Evolutionary conservation across 2,113 vertebrate genomes (phyloP).

Genomic region (Physeter macrocephalus): DNA sequence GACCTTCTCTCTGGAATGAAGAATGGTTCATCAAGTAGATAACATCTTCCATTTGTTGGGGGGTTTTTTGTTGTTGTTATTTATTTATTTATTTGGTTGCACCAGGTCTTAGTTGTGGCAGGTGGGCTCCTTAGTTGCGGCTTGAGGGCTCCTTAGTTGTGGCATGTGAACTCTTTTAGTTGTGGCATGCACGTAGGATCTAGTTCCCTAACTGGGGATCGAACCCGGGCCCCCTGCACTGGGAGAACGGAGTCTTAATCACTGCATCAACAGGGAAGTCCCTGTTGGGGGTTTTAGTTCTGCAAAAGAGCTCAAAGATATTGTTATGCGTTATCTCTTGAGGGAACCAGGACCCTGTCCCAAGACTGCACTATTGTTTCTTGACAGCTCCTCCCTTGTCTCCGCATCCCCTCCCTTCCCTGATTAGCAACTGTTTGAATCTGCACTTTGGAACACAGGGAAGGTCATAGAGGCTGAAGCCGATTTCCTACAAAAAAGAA

Average conservation of each 20-base stretch:
- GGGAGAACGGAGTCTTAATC: too few species aligned
- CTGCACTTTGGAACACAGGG: neutral
- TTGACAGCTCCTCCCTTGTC: neutral
- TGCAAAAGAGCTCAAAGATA: neutral
- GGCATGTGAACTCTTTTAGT: too few species aligned
- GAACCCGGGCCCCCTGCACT: too few species aligned
- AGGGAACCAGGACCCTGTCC: neutral
- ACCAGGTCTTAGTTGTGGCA: too few species aligned
- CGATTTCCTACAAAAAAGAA: neutral
- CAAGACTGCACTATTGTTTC: neutral
- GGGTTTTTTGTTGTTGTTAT: too few species aligned
- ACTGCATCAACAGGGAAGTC: too few species aligned
- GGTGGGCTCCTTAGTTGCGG: too few species aligned
- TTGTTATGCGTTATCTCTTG: neutral
- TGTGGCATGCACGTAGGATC: too few species aligned
- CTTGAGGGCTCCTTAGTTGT: too few species aligned
- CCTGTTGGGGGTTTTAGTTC: neutral
- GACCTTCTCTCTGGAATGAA: neutral
- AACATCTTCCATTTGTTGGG: neutral
- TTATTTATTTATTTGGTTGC: too few species aligned
- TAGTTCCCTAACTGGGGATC: too few species aligned
- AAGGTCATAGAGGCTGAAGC: neutral
- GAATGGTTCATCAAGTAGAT: neutral
- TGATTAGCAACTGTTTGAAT: neutral
- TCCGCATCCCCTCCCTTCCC: neutral